phyloP scores from a whole-genome alignment of 2,797 vertebrate species.

The Labroides dimidiatus region DNA sequence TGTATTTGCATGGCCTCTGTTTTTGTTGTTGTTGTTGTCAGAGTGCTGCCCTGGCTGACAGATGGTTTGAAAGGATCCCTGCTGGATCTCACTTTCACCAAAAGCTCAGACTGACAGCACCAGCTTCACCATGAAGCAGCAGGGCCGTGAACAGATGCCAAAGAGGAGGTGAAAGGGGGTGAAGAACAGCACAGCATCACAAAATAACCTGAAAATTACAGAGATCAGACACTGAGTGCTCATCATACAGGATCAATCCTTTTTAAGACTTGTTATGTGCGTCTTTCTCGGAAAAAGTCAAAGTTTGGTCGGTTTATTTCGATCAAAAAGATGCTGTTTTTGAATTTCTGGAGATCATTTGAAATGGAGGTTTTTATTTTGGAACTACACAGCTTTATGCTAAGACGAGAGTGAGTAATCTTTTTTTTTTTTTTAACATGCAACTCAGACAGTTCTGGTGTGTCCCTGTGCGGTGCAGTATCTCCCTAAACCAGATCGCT shows the following conservation, averaged over 20 bases:
- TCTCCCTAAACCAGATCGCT: not conserved
- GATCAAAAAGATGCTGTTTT: not conserved
- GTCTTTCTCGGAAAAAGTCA: too few species aligned
- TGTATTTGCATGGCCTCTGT: not conserved
- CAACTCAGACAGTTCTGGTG: too few species aligned
- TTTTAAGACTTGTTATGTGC: too few species aligned
- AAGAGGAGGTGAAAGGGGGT: not conserved
- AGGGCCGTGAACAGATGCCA: not conserved
- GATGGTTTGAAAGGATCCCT: slow-evolving; percentile 49
- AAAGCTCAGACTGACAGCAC: slow-evolving; percentile 32
- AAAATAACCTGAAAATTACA: not conserved
- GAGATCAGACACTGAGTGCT: too few species aligned
- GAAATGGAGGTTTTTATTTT: not conserved
- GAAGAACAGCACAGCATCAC: not conserved
- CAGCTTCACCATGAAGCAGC: slow-evolving; percentile 29
- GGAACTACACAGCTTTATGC: not conserved
- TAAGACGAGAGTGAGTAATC: not conserved
- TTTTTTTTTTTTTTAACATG: not conserved
- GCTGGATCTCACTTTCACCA: slow-evolving; percentile 33
- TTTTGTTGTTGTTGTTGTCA: slow-evolving; percentile 7
- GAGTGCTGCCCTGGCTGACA: slow-evolving; percentile 11
- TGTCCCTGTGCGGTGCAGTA: not conserved
- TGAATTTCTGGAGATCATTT: not conserved
- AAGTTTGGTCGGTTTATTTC: not conserved
- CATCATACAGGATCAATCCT: too few species aligned